Evolutionary conservation across 2,797 vertebrate species (phyloP).

Genomic region (Sebastes melanostomus): DNA sequence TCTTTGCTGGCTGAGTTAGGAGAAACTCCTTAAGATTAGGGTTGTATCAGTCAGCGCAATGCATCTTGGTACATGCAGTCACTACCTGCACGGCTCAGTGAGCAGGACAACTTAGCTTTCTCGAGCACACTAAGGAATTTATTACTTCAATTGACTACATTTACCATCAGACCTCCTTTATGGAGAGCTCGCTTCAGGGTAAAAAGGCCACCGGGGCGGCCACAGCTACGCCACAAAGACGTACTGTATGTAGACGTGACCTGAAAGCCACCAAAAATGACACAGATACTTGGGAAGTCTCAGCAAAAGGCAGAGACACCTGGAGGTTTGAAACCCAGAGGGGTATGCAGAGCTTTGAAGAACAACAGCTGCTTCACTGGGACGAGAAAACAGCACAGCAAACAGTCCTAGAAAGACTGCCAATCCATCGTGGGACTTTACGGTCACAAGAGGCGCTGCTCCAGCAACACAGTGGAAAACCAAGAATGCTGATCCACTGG

Average conservation of each 20-base stretch:
- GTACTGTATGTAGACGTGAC: too few species aligned
- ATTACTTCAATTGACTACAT: not conserved
- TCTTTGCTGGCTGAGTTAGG: not conserved
- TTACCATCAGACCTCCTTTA: not conserved
- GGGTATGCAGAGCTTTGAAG: not conserved
- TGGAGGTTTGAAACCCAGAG: not conserved
- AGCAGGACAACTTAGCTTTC: not conserved
- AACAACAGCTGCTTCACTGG: not conserved
- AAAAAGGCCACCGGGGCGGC: not conserved
- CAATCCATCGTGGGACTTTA: not conserved
- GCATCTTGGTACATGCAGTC: too few species aligned
- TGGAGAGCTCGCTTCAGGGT: not conserved
- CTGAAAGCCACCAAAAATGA: not conserved
- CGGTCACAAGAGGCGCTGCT: not conserved
- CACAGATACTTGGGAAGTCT: not conserved
- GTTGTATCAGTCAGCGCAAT: too few species aligned
- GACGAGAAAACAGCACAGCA: not conserved
- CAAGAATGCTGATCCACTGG: not conserved
- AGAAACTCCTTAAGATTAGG: not conserved
- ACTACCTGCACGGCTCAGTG: too few species aligned
- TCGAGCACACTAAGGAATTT: not conserved
- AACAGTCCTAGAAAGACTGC: not conserved
- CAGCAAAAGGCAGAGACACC: not conserved
- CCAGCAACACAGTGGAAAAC: not conserved
- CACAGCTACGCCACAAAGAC: not conserved